Evolutionary conservation across 2,797 vertebrate genomes (phyloP).

Genomic region (Holocentrus rufus): DNA sequence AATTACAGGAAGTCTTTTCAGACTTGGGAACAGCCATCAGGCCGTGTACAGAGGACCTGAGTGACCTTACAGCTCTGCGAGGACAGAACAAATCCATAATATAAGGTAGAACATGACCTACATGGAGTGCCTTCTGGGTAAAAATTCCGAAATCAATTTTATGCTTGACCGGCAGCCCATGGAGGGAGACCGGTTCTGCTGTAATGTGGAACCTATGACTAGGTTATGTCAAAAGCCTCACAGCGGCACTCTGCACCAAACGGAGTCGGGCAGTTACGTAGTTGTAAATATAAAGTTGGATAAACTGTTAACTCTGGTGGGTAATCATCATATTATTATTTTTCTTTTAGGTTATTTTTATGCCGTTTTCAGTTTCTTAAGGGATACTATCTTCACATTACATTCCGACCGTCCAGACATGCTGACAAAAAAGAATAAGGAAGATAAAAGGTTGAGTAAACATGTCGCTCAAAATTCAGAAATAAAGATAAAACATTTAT

Average conservation of each 20-base stretch:
- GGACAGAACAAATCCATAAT: conserved; percentile 14
- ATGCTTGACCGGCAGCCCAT: conserved; percentile 42
- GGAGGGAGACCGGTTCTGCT: neutral
- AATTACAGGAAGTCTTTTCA: too few species aligned
- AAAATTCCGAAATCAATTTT: conserved; percentile 32
- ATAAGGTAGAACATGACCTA: conserved; percentile 26
- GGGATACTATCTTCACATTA: too few species aligned
- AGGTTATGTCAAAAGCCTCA: conserved; percentile 22
- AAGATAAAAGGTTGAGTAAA: too few species aligned
- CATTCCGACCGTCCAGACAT: too few species aligned
- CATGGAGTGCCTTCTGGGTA: neutral
- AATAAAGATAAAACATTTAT: too few species aligned
- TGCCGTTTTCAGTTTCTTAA: too few species aligned
- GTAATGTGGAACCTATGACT: neutral
- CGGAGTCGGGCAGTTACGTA: neutral
- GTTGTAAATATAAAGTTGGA: conserved; percentile 5
- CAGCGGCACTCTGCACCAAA: neutral
- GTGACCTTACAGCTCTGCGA: neutral
- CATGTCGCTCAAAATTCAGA: too few species aligned
- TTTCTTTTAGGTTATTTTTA: too few species aligned
- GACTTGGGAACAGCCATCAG: too few species aligned
- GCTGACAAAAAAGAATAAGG: too few species aligned
- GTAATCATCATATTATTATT: neutral
- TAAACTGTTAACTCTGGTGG: neutral
- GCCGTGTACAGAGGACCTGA: neutral